These are phyloP conservation scores for Aphodius granarius DNA, from an alignment of 2,888 invertebrate species.

Conservation along the genomic window DNA sequence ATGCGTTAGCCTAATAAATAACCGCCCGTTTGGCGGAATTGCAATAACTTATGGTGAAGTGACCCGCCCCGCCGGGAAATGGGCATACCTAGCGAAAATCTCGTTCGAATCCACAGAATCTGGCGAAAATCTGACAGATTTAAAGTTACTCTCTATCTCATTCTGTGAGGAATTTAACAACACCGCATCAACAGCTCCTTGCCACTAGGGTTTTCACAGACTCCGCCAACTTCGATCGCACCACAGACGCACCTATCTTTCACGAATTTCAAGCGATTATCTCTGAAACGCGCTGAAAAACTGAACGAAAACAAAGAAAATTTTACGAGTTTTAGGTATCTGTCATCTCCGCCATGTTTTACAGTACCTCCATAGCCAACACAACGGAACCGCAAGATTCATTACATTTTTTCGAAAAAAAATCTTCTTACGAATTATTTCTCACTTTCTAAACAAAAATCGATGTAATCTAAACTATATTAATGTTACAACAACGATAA, in stretches of 20 bases:
- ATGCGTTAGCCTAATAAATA: conserved; percentile 39
- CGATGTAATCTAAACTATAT: background rate
- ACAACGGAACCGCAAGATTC: background rate
- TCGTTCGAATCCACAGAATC: conserved; percentile 45
- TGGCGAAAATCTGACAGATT: conserved; percentile 48
- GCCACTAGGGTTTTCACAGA: background rate
- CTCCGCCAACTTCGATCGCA: background rate
- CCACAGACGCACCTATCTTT: background rate
- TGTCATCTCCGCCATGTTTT: conserved; percentile 45
- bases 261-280: background rate
- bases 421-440: background rate
- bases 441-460: background rate
- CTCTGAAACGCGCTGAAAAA: conserved; percentile 47
- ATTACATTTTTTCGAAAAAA: background rate
- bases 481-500: background rate
- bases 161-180: conserved; percentile 50
- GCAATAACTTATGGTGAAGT: conserved; percentile 4
- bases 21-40: conserved; percentile 4
- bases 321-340: conserved; percentile 51
- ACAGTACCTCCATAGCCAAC: conserved; percentile 6
- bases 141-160: conserved; percentile 50
- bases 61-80: conserved; percentile 2
- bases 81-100: conserved; percentile 45
- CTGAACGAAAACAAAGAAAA: conserved; percentile 56
- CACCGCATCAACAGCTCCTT: conserved; percentile 41